These are phyloP conservation scores for Crotophaga sulcirostris DNA, from an alignment of 2,113 vertebrate species.

Conservation along the genomic window DNA sequence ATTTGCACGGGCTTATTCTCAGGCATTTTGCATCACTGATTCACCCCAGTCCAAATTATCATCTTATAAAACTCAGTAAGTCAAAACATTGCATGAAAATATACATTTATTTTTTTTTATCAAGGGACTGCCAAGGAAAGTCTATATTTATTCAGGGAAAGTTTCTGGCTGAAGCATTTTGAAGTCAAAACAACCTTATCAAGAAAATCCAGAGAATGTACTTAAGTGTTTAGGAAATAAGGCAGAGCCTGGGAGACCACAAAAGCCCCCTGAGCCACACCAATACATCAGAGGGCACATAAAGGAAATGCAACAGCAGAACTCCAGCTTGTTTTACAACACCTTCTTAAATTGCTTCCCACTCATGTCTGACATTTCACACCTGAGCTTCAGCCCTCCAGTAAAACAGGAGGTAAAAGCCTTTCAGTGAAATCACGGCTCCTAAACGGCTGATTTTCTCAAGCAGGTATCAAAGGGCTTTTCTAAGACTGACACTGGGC, in stretches of 20 bases:
- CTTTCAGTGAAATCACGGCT: not conserved
- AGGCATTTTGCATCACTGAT: not conserved
- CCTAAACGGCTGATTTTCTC: not conserved
- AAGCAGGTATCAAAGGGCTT: not conserved
- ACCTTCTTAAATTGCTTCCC: not conserved
- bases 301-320: not conserved
- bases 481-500: not conserved
- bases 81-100: not conserved
- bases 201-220: not conserved
- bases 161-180: not conserved
- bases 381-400: not conserved
- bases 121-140: not conserved
- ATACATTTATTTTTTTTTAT: not conserved
- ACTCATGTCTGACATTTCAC: slow-evolving; percentile 12
- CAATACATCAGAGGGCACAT: not conserved
- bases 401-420: not conserved
- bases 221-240: not conserved
- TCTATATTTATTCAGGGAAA: not conserved
- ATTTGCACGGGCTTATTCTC: not conserved
- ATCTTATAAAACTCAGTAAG: not conserved
- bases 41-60: not conserved
- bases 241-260: not conserved
- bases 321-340: not conserved
- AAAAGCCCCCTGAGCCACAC: not conserved
- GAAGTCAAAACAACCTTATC: not conserved